Evolutionary conservation across 1,140 invertebrate genomes (phyloP).

Genomic region (Eubasilissa regina): DNA sequence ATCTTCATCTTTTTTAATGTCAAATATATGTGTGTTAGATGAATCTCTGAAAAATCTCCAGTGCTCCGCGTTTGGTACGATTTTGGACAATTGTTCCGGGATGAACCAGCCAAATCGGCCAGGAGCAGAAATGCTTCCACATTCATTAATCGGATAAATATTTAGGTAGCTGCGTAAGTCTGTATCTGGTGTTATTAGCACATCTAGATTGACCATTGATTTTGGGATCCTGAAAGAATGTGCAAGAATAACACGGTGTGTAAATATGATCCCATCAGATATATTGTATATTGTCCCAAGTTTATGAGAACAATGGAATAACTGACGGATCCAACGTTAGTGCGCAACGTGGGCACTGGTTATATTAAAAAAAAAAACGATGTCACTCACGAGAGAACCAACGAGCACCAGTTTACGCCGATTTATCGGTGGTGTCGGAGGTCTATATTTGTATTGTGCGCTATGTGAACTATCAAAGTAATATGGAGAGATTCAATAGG

Average conservation of each 20-base stretch:
- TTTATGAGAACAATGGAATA: no score
- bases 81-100: slow-evolving; percentile 66
- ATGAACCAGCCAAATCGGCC: slow-evolving; percentile 85
- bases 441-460: no score
- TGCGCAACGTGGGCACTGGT: no score
- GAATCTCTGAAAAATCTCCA: slow-evolving; percentile 72
- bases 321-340: no score
- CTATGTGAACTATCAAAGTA: no score
- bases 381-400: no score
- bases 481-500: no score
- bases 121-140: slow-evolving; percentile 75
- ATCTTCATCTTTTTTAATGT: slow-evolving; percentile 62
- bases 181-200: slow-evolving; percentile 77
- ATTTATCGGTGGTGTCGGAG: no score
- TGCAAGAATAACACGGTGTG: not conserved
- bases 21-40: slow-evolving; percentile 68
- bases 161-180: slow-evolving; percentile 67
- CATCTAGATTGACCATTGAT: slow-evolving; percentile 81
- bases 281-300: no score
- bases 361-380: no score
- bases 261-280: no score
- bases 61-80: slow-evolving; percentile 63
- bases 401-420: no score
- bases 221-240: slow-evolving; percentile 68
- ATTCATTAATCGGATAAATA: slow-evolving; percentile 72